phyloP scores from a whole-genome alignment of 2,888 invertebrate genomes.

The Plagodis pulveraria region DNA sequence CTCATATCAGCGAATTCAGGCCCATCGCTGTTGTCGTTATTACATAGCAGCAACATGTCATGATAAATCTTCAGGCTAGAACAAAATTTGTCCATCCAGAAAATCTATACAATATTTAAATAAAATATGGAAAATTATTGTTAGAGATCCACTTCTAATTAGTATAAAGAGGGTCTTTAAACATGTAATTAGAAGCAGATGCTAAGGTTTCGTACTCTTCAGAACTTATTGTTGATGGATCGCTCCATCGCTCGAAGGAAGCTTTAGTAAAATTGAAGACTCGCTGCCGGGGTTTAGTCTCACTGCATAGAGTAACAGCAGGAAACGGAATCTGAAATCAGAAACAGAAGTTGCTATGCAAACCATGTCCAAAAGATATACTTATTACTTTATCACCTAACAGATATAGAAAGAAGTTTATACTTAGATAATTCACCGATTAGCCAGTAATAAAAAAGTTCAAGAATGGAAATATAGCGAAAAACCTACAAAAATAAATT shows the following conservation, averaged over 20 bases:
- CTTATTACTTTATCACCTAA: too few species aligned
- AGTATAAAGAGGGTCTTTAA: too few species aligned
- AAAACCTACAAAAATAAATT: too few species aligned
- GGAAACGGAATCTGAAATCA: conserved; percentile 79
- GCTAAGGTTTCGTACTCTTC: conserved; percentile 42
- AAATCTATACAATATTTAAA: neutral
- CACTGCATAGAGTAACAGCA: conserved; percentile 84
- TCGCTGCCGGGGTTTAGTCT: conserved; percentile 84
- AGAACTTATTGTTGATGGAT: conserved; percentile 43
- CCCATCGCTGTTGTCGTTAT: conserved; percentile 46
- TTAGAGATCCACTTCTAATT: too few species aligned
- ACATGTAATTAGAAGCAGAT: too few species aligned
- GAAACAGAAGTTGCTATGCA: too few species aligned
- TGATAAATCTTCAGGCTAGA: conserved; percentile 45
- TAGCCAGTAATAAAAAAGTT: too few species aligned
- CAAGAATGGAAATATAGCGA: too few species aligned
- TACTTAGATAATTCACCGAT: too few species aligned
- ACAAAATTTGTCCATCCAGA: neutral
- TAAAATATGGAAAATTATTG: too few species aligned
- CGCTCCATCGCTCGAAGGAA: conserved; percentile 51
- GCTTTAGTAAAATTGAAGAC: conserved; percentile 84
- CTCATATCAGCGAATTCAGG: conserved; percentile 44
- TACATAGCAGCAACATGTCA: conserved; percentile 52
- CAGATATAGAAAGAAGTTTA: too few species aligned
- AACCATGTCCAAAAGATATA: too few species aligned